phyloP scores from a whole-genome alignment of 1,140 invertebrate species.

The Achroia grisella region DNA sequence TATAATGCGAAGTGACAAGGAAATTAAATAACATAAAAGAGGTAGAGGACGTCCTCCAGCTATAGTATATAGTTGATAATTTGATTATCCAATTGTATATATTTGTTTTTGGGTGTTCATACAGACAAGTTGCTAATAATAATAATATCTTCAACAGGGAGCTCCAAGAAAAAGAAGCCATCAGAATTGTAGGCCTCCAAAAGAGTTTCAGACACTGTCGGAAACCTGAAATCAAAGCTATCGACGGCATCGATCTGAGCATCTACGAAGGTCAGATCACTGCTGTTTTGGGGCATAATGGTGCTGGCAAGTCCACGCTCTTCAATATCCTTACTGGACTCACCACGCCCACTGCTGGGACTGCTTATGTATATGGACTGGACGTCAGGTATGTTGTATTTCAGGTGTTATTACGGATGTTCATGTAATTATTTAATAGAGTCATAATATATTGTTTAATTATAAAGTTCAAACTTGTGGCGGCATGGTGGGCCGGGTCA shows the following conservation, averaged over 20 bases:
- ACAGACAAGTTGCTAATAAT: background rate
- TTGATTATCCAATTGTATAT: no score
- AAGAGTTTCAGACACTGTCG: slow-evolving; percentile 80
- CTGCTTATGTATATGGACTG: slow-evolving; percentile 84
- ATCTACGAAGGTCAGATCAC: slow-evolving; percentile 91
- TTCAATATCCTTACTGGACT: slow-evolving; percentile 92
- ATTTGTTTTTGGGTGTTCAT: no score
- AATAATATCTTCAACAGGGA: slow-evolving; percentile 52
- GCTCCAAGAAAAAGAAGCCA: slow-evolving; percentile 82
- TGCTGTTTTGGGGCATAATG: slow-evolving; percentile 89
- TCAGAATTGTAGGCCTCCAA: slow-evolving; percentile 82
- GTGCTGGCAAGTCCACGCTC: slow-evolving; percentile 90
- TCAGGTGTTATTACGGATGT: no score
- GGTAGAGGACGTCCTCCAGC: no score
- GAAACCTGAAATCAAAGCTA: slow-evolving; percentile 74
- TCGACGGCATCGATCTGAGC: slow-evolving; percentile 80
- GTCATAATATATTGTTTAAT: no score
- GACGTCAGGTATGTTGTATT: slow-evolving; percentile 75
- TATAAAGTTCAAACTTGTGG: no score
- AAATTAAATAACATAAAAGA: no score
- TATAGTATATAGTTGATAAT: no score
- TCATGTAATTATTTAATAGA: no score
- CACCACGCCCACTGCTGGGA: slow-evolving; percentile 82
- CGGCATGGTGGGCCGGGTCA: no score
- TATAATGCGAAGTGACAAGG: no score